phyloP scores from a whole-genome alignment of 2,888 invertebrate genomes.

The Steinernema hermaphroditum region DNA sequence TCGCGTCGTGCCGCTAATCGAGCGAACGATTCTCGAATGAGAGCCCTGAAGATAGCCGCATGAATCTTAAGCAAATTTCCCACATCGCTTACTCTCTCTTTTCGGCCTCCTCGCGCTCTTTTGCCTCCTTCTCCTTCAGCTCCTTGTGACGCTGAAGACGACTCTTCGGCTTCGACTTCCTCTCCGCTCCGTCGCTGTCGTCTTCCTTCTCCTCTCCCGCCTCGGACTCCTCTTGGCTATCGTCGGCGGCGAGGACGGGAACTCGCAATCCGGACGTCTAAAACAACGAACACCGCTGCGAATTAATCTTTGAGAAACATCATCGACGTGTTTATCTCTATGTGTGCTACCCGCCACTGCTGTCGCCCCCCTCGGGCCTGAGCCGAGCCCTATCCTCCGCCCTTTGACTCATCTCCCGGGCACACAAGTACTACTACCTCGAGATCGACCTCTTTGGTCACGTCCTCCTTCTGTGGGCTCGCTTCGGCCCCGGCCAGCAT shows the following conservation, averaged over 20 bases:
- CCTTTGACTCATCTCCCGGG: neutral
- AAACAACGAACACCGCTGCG: constrained; percentile 8
- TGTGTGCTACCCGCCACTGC: constrained; percentile 2
- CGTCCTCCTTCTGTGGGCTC: neutral
- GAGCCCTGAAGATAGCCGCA: neutral
- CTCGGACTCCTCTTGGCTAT: neutral
- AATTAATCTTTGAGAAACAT: constrained; percentile 23
- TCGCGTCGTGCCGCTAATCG: constrained; percentile 12
- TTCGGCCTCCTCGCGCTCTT: constrained; percentile 3
- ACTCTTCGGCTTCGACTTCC: neutral
- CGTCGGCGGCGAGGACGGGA: neutral
- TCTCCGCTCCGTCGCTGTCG: neutral
- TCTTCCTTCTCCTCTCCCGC: neutral
- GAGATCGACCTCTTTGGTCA: neutral
- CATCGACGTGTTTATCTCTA: constrained; percentile 15
- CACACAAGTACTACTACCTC: neutral
- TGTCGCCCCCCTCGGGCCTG: neutral
- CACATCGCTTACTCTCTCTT: constrained; percentile 3
- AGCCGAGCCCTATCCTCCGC: neutral
- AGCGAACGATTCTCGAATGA: constrained; percentile 6
- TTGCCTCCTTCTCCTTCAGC: constrained; percentile 22
- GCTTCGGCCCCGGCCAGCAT: constrained; percentile 7
- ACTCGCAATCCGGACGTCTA: constrained; percentile 23
- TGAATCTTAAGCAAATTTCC: neutral
- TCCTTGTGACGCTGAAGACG: constrained; percentile 6